These are phyloP conservation scores for Ennomos erosarius DNA, from an alignment of 2,888 invertebrate genomes.

Conservation along the genomic window DNA sequence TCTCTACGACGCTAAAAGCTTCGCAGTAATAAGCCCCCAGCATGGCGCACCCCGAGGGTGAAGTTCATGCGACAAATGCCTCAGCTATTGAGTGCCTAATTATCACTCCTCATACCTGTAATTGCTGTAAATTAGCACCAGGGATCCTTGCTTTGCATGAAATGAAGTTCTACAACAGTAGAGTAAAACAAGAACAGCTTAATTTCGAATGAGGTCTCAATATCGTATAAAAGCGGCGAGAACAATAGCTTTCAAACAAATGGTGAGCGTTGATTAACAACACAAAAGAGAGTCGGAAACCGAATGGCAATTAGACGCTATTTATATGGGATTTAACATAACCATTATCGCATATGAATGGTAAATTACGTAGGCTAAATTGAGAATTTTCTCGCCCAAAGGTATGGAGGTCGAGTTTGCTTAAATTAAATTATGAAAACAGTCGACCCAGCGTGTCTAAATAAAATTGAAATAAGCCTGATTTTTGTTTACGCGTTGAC, in stretches of 20 bases:
- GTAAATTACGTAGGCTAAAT: slow-evolving; percentile 5
- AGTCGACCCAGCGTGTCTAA: slow-evolving; percentile 4
- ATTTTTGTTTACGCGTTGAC: slow-evolving; percentile 10
- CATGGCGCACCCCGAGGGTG: neutral
- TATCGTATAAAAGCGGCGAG: slow-evolving; percentile 38
- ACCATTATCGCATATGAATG: slow-evolving; percentile 6
- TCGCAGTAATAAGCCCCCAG: slow-evolving; percentile 10
- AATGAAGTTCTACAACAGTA: no score
- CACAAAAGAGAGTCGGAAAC: slow-evolving; percentile 53
- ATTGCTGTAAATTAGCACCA: slow-evolving; percentile 29
- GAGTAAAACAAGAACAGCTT: slow-evolving; percentile 6
- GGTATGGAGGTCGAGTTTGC: neutral
- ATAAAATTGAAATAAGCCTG: slow-evolving; percentile 9
- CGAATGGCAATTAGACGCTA: slow-evolving; percentile 57
- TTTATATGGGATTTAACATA: slow-evolving; percentile 14
- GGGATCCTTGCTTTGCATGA: slow-evolving; percentile 12
- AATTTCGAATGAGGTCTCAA: slow-evolving; percentile 37
- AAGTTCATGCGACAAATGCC: slow-evolving; percentile 11
- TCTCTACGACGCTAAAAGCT: slow-evolving; percentile 31
- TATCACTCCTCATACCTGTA: slow-evolving; percentile 30
- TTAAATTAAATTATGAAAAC: slow-evolving; percentile 15
- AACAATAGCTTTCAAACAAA: slow-evolving; percentile 51
- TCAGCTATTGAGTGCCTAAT: slow-evolving; percentile 24
- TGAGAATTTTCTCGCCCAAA: slow-evolving; percentile 3
- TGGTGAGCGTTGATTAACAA: slow-evolving; percentile 58